Percentiles rank a stretch among this genome's conserved stretches.
These are phyloP conservation scores for Muntiacus reevesi DNA, from an alignment of 2,113 vertebrate species.

Conservation along the genomic window DNA sequence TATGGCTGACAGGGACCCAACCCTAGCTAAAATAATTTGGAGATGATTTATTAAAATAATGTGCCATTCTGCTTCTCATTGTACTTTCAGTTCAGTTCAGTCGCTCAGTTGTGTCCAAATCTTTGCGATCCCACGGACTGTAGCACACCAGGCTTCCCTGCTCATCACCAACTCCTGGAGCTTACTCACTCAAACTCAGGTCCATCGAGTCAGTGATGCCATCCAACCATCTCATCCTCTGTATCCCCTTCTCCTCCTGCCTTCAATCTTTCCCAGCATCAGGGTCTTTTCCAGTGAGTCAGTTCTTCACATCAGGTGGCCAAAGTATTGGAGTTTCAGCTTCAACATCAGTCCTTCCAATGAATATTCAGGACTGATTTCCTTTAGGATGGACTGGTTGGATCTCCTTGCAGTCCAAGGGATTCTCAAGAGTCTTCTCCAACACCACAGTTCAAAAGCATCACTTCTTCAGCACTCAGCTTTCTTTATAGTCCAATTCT, in stretches of 20 bases:
- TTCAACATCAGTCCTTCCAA: not conserved
- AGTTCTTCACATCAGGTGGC: not conserved
- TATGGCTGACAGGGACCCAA: not conserved
- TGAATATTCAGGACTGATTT: not conserved
- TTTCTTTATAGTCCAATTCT: not conserved
- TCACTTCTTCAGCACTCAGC: not conserved
- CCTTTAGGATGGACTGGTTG: not conserved
- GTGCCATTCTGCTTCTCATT: not conserved
- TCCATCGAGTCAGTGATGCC: not conserved
- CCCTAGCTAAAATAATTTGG: not conserved
- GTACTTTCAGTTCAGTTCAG: not conserved
- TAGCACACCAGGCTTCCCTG: not conserved
- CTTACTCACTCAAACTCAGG: not conserved
- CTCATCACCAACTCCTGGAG: not conserved
- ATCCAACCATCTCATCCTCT: not conserved
- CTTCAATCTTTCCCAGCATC: not conserved
- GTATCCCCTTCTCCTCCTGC: not conserved
- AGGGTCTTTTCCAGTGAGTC: not conserved
- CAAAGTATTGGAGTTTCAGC: not conserved
- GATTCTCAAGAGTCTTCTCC: not conserved
- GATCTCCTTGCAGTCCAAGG: not conserved
- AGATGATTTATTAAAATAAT: not conserved
- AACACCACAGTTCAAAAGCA: not conserved
- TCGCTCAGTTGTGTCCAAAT: not conserved
- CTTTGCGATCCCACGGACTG: not conserved